phyloP scores from a whole-genome alignment of 1,140 invertebrate genomes.

The Aphaenogaster ashmeadi region DNA sequence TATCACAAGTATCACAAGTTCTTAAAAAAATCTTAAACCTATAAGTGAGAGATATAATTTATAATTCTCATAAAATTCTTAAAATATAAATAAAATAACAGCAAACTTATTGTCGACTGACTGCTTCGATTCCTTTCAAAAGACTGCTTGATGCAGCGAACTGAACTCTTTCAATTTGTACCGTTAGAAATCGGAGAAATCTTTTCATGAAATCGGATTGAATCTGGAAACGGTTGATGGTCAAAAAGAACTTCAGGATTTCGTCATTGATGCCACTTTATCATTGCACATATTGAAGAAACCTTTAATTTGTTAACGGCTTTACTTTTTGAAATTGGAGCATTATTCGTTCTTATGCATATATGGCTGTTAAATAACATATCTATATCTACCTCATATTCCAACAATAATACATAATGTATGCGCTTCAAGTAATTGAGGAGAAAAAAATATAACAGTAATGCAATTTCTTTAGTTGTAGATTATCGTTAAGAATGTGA shows the following conservation, averaged over 20 bases:
- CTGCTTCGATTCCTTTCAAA: constrained; percentile 9
- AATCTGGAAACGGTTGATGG: not conserved
- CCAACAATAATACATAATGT: too few relatives aligned
- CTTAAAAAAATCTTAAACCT: not conserved
- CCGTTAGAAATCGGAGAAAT: not conserved
- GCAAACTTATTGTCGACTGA: constrained; percentile 1
- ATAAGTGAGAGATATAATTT: not conserved
- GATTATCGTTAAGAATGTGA: too few relatives aligned
- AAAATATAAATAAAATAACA: not conserved
- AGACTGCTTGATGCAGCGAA: not conserved
- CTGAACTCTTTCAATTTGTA: not conserved
- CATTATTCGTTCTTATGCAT: not conserved
- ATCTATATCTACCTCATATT: too few relatives aligned
- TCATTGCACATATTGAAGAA: not conserved
- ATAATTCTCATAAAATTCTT: not conserved
- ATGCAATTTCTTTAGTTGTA: too few relatives aligned
- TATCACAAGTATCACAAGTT: not conserved
- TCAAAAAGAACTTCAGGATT: constrained; percentile 1
- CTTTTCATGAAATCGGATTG: not conserved
- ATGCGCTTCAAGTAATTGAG: too few relatives aligned
- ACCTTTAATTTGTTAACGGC: not conserved
- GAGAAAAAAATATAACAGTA: too few relatives aligned
- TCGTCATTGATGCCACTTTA: not conserved
- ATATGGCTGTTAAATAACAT: too few relatives aligned
- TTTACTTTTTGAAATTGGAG: not conserved